Evolutionary conservation across 2,113 vertebrate species (phyloP).

Genomic region (Pogona vitticeps): DNA sequence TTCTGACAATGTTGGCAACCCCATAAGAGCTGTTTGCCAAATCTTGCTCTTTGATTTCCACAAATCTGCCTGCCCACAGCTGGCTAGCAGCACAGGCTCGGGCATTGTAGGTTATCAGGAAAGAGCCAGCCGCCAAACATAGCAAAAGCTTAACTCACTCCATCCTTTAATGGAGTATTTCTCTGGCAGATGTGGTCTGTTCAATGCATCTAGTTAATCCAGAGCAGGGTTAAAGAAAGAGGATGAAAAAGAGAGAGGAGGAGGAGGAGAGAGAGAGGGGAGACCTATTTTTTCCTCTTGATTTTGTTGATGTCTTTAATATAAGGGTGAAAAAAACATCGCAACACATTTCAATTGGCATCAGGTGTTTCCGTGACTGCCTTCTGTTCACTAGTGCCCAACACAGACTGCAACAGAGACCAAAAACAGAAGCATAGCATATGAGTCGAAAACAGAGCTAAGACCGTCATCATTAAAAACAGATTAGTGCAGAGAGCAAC

Average conservation of each 20-base stretch:
- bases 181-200: not conserved
- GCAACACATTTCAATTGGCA: not conserved
- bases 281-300: not conserved
- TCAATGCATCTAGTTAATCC: constrained; percentile 13
- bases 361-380: not conserved
- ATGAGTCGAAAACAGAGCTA: constrained; percentile 22
- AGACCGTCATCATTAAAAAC: constrained; percentile 24
- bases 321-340: not conserved
- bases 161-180: constrained; percentile 35
- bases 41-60: constrained; percentile 66
- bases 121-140: constrained; percentile 55
- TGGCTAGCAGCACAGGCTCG: constrained; percentile 38
- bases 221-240: not conserved
- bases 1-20: constrained; percentile 65
- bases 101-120: constrained; percentile 56
- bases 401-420: not conserved
- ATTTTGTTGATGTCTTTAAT: constrained; percentile 11
- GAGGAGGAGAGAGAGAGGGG: not conserved
- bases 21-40: constrained; percentile 59
- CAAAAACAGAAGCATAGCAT: constrained; percentile 6
- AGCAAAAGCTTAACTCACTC: constrained; percentile 25
- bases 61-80: constrained; percentile 68
- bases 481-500: accelerated
- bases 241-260: not conserved
- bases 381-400: not conserved